Conservation (phyloP, 2,113 vertebrate species). For the Otocyon megalotis region DNA sequence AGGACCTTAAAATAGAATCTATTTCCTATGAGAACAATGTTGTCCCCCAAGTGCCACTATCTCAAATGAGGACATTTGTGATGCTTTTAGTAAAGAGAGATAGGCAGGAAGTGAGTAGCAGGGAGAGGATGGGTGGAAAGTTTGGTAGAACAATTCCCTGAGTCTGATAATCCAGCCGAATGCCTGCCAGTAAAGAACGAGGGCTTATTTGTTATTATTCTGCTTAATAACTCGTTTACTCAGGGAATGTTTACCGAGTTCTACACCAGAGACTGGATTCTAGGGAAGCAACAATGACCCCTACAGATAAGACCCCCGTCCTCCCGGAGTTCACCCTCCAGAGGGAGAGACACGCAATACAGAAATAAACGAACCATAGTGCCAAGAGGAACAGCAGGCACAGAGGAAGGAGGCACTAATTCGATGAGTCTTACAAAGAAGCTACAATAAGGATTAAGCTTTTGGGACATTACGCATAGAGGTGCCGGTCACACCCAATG, state of each 20-base stretch:
- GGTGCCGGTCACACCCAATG: background rate
- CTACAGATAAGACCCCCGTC: background rate
- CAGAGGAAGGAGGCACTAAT: background rate
- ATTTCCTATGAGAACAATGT: background rate
- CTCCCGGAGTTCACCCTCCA: background rate
- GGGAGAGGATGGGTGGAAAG: background rate
- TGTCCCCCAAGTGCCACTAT: background rate
- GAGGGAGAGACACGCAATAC: background rate
- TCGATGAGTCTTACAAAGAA: background rate
- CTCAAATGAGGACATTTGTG: background rate
- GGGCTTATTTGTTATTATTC: background rate
- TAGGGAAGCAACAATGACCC: background rate
- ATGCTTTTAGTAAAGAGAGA: background rate
- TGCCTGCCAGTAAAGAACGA: background rate
- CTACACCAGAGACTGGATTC: background rate
- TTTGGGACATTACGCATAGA: background rate
- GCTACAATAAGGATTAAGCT: background rate
- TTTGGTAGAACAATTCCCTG: too few species aligned
- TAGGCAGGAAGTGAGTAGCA: background rate
- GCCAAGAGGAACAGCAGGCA: background rate
- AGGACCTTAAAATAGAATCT: background rate
- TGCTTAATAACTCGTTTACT: constrained; percentile 18
- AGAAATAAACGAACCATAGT: background rate
- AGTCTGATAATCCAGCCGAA: background rate
- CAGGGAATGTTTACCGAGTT: background rate